phyloP scores from a whole-genome alignment of 1,140 invertebrate genomes.

The Brachionus sp. region DNA sequence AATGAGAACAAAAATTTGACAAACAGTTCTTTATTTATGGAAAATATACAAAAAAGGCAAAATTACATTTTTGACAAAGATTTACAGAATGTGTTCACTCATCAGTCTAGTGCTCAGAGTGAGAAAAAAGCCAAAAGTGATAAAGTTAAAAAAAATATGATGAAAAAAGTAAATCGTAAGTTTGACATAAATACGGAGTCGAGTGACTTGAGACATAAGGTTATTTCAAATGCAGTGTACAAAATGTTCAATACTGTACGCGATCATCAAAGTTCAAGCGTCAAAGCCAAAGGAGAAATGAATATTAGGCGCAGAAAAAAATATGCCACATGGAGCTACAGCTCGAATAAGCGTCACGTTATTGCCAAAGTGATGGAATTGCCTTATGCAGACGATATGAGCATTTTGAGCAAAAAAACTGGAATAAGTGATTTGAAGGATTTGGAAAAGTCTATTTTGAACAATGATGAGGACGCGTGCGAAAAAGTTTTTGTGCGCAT shows the following conservation, averaged over 20 bases:
- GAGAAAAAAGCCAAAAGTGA: neutral
- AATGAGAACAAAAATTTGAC: neutral
- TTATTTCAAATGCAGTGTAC: slow-evolving; percentile 33
- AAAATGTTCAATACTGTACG: slow-evolving; percentile 40
- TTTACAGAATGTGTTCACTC: neutral
- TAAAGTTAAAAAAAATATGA: neutral
- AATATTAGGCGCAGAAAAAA: neutral
- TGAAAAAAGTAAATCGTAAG: neutral
- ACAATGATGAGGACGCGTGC: neutral
- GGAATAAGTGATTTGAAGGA: slow-evolving; percentile 36
- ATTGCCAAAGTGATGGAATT: slow-evolving; percentile 42
- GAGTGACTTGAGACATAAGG: neutral
- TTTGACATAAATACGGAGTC: neutral
- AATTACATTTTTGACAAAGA: slow-evolving; percentile 39
- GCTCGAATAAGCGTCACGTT: slow-evolving; percentile 25
- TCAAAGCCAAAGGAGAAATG: slow-evolving; percentile 43
- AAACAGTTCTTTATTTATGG: neutral
- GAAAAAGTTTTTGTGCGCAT: slow-evolving; percentile 45
- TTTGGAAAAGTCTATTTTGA: slow-evolving; percentile 19
- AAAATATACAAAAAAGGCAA: slow-evolving; percentile 42
- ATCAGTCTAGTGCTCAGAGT: neutral
- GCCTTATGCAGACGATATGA: slow-evolving; percentile 31
- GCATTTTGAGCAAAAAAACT: neutral
- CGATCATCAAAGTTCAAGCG: slow-evolving; percentile 2
- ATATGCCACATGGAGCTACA: slow-evolving; percentile 15